Percentiles rank a stretch among this genome's conserved stretches.
These are phyloP conservation scores for Chrysochloris asiatica DNA, from an alignment of 2,113 vertebrate species.

Conservation along the genomic window DNA sequence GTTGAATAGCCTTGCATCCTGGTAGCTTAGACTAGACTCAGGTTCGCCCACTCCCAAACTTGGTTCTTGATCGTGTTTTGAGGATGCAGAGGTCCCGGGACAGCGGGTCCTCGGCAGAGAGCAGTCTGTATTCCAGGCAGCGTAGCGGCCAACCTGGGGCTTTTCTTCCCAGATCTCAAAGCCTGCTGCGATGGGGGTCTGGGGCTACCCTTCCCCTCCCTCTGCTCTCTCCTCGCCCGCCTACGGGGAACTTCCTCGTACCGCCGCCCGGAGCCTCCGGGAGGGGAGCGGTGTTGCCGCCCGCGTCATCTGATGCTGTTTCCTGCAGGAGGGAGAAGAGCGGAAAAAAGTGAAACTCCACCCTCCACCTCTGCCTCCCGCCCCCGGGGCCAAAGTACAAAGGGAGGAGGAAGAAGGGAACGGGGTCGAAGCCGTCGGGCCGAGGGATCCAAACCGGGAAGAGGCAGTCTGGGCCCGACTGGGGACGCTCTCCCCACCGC, in stretches of 20 bases:
- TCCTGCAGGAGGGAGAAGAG: conserved; percentile 80
- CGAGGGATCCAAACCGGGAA: conserved; percentile 16
- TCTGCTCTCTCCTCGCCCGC: background rate
- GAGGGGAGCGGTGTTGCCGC: conserved; percentile 63
- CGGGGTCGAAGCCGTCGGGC: conserved; percentile 64
- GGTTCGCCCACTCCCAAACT: background rate
- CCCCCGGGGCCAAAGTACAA: conserved; percentile 81
- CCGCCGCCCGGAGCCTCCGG: conserved; percentile 44
- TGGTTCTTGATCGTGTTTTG: background rate
- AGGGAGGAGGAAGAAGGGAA: conserved; percentile 80
- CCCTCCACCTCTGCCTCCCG: conserved; percentile 82
- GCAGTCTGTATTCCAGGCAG: background rate
- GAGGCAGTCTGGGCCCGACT: background rate
- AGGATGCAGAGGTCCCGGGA: background rate
- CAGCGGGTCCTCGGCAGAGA: background rate
- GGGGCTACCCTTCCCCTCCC: background rate
- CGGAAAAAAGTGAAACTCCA: conserved; percentile 83
- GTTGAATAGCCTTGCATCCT: background rate
- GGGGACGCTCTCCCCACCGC: background rate
- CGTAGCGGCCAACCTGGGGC: background rate
- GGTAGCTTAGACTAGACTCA: background rate
- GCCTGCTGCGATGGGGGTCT: background rate
- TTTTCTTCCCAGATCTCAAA: background rate
- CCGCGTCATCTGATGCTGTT: conserved; percentile 82
- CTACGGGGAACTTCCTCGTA: conserved; percentile 42